Evolutionary conservation across 2,113 vertebrate genomes (phyloP).

Genomic region (Cololabis saira): DNA sequence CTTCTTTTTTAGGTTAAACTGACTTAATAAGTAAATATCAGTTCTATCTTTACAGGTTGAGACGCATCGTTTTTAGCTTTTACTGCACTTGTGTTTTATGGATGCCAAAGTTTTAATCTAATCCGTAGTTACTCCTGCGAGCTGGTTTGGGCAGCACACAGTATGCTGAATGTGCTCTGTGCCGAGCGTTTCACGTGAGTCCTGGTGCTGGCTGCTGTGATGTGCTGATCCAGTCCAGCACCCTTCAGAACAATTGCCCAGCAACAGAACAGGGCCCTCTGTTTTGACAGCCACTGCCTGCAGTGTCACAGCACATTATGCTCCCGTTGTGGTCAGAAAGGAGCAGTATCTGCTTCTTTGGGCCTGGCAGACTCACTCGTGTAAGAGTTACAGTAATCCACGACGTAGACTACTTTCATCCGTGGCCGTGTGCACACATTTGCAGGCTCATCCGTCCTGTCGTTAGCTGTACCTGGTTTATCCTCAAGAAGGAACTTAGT

Average conservation of each 20-base stretch:
- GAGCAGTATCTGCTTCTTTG: constrained; percentile 51
- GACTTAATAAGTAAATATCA: not conserved
- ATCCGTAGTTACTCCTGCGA: constrained; percentile 15
- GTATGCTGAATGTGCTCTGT: constrained; percentile 34
- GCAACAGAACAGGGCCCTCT: constrained; percentile 54
- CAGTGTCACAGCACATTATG: constrained; percentile 72
- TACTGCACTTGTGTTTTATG: not conserved
- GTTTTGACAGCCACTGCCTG: constrained; percentile 75
- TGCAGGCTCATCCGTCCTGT: no score
- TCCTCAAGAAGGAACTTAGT: not conserved
- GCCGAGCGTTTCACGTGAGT: constrained; percentile 31
- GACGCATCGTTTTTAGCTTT: no score
- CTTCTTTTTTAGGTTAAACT: constrained; percentile 9
- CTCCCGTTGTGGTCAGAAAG: constrained; percentile 66
- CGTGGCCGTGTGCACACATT: constrained; percentile 4
- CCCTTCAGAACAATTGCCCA: constrained; percentile 75
- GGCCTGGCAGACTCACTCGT: constrained; percentile 25
- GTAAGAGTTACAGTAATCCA: constrained; percentile 29
- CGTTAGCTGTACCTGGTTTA: not conserved
- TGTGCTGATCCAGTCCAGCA: constrained; percentile 71
- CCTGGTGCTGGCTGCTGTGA: constrained; percentile 47
- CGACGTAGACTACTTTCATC: constrained; percentile 22
- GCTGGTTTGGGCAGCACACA: constrained; percentile 15
- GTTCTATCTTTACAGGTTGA: no score
- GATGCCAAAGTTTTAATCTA: constrained; percentile 1